phyloP scores from a whole-genome alignment of 2,113 vertebrate genomes.

The Melanotaenia duboulayi region DNA sequence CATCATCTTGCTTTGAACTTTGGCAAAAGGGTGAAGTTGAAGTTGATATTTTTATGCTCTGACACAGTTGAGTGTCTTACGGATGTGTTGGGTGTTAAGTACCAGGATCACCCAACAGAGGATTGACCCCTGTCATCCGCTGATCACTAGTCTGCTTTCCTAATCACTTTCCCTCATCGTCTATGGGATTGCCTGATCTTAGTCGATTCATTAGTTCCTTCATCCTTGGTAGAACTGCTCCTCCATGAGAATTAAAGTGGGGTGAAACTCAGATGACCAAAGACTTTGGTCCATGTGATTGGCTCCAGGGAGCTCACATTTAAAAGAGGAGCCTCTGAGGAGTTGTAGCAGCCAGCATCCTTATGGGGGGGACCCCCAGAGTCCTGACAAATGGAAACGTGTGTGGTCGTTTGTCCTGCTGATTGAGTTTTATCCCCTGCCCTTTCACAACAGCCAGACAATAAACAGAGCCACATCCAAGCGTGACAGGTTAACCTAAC shows the following conservation, averaged over 20 bases:
- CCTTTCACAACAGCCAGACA: constrained; percentile 69
- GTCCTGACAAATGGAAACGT: constrained; percentile 66
- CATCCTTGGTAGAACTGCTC: constrained; percentile 23
- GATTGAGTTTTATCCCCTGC: constrained; percentile 79
- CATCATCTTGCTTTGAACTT: constrained; percentile 69
- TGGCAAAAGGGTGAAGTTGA: constrained; percentile 61
- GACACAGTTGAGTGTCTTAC: constrained; percentile 47
- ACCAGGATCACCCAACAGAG: constrained; percentile 57
- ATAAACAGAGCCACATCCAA: constrained; percentile 71
- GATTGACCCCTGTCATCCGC: constrained; percentile 68
- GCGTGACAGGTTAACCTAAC: constrained; percentile 76
- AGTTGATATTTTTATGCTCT: constrained; percentile 62
- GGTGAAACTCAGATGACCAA: constrained; percentile 11
- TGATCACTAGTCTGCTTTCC: constrained; percentile 64
- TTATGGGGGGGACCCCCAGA: constrained; percentile 6
- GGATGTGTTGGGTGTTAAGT: constrained; percentile 48
- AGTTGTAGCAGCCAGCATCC: background rate
- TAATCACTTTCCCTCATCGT: constrained; percentile 63
- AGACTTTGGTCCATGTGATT: background rate
- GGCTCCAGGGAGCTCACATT: constrained; percentile 36
- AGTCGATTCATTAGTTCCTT: constrained; percentile 53
- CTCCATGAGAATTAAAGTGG: constrained; percentile 37
- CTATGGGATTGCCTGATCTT: constrained; percentile 43
- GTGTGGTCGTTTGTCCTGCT: constrained; percentile 71
- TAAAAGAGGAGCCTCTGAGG: constrained; percentile 1